Base-by-base conservation (phyloP, 2,113 vertebrate species). In the Xiphophorus hellerii region DNA sequence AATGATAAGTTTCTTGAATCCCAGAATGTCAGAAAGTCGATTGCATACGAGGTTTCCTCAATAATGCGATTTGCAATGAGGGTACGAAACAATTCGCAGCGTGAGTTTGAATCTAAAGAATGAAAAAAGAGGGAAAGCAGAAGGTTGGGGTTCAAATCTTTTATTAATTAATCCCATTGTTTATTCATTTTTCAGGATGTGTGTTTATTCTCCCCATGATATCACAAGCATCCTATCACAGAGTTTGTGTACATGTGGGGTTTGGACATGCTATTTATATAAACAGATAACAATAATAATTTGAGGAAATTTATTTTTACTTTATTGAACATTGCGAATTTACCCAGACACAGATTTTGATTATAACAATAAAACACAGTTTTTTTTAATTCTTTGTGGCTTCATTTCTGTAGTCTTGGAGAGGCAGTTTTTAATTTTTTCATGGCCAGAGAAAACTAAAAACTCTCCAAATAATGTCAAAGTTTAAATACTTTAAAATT, bases 31-130 rank as follows among this genome's bases (percentile, higher is more conserved):
- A 39, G 58, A 22, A 62, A 60, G 30, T 65, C 15, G 30, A 27
- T 63, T 51, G 28, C 68, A 13, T 31, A 3, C 3, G 17, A 25
- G 15, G 20, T 20, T 70, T 60, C 54, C 69, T 44, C 14, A 28
- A 69, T 39, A 27, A 54, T 64, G 30, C 48, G 1, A 20, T 51
- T 68, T 79, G 71, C 39, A 73, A 73, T 42, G 63, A 73, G 54
- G 51, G 71, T 27, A 68, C 15, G 17, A 35, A 73, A 48, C 66
- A 65, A 13, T 60, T 61, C 28, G 62, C 14, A 20, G 27, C 31
- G 64, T 48, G 42, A 35, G 37, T 74, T 73, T 71, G 30, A 66
- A 70, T 54, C 51, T 71, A 31, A 63, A 27, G 39, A 30, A 10
- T 39, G 5, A 51, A 51, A 20, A 51, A 2, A 8, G 29, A 27